These are phyloP conservation scores for Aethina tumida DNA, from an alignment of 1,140 invertebrate genomes.

Conservation along the genomic window DNA sequence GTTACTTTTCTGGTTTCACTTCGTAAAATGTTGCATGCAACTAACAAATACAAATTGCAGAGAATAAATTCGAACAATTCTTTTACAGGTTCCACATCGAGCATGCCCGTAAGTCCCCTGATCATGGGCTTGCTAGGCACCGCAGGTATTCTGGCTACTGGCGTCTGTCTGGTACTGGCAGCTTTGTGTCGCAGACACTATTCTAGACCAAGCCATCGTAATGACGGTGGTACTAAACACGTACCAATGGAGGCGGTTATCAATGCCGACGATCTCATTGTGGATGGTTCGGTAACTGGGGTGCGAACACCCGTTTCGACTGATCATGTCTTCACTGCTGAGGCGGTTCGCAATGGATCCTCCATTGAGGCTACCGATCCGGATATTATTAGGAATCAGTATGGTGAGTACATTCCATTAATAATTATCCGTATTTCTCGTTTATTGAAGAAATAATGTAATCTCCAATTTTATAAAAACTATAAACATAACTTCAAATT, in stretches of 20 bases:
- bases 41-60: too few species aligned
- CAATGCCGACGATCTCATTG: constrained; percentile 31
- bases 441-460: too few species aligned
- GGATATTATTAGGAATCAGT: constrained; percentile 76
- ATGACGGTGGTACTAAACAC: constrained; percentile 46
- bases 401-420: constrained; percentile 58
- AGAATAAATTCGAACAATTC: too few species aligned
- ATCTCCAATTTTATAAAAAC: too few species aligned
- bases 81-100: constrained; percentile 38
- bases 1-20: too few species aligned
- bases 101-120: constrained; percentile 57
- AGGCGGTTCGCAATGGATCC: constrained; percentile 28
- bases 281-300: constrained; percentile 32
- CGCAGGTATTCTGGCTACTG: constrained; percentile 55
- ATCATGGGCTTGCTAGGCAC: constrained; percentile 59
- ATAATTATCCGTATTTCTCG: too few species aligned
- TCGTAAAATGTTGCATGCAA: too few species aligned
- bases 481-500: too few species aligned
- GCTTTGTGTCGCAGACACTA: constrained; percentile 45
- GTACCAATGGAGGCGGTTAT: constrained; percentile 44
- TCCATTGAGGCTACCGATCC: constrained; percentile 47
- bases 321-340: constrained; percentile 21
- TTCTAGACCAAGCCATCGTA: constrained; percentile 30
- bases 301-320: constrained; percentile 23
- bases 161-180: constrained; percentile 59